Percentiles rank a stretch among this genome's conserved stretches.
Conservation (phyloP, 2,888 invertebrate species). For the Orthosia cruda region DNA sequence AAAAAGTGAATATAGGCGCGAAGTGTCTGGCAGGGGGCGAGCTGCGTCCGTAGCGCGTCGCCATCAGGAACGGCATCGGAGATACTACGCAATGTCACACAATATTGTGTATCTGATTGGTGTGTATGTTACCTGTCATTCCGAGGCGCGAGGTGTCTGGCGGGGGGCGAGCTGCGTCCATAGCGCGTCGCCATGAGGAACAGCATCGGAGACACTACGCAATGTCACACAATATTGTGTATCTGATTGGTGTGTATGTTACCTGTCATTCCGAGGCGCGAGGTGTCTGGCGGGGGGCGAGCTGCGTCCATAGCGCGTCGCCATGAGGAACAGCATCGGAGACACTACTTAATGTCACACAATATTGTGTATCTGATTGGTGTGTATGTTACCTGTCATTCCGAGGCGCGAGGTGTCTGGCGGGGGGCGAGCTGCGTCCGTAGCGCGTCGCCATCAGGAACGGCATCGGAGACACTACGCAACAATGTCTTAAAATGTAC, state of each 20-base stretch:
- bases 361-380: too few species aligned
- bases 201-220: conserved; percentile 79
- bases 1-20: too few species aligned
- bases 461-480: conserved; percentile 79
- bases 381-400: conserved; percentile 71
- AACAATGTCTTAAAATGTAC: too few species aligned
- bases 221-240: too few species aligned
- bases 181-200: conserved; percentile 86
- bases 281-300: conserved; percentile 76
- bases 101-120: too few species aligned
- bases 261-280: conserved; percentile 79
- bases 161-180: conserved; percentile 82
- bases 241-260: too few species aligned
- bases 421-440: conserved; percentile 82
- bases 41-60: too few species aligned
- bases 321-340: too few species aligned
- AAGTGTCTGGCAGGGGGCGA: too few species aligned
- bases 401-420: conserved; percentile 77
- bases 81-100: too few species aligned
- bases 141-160: conserved; percentile 77
- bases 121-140: conserved; percentile 71
- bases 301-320: conserved; percentile 68
- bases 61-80: too few species aligned
- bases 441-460: conserved; percentile 86
- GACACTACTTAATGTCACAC: too few species aligned